Evolutionary conservation across 2,888 invertebrate species (phyloP).

Genomic region (Thereva unica): DNA sequence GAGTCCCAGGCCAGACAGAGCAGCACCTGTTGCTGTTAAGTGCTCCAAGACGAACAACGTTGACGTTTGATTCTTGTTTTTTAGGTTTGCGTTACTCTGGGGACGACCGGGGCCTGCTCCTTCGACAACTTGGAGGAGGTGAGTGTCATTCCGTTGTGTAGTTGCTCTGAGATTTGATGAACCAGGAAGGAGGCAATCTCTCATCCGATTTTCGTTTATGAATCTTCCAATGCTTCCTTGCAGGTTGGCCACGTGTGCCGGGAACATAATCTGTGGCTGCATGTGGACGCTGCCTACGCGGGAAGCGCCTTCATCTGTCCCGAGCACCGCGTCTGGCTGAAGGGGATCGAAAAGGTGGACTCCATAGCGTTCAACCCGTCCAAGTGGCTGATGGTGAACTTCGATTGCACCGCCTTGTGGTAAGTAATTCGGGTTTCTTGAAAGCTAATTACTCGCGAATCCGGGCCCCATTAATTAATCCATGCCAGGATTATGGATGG

Average conservation of each 20-base stretch:
- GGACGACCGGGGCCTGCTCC: constrained; percentile 95
- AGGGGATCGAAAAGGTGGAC: constrained; percentile 88
- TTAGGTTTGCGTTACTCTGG: constrained; percentile 92
- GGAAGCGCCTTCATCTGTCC: constrained; percentile 96
- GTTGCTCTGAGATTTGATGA: too few relatives aligned
- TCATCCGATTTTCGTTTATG: too few relatives aligned
- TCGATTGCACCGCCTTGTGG: constrained; percentile 99
- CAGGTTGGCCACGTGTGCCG: constrained; percentile 68
- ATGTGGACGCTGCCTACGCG: constrained; percentile 97
- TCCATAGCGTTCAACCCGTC: constrained; percentile 98
- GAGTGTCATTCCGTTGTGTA: constrained; percentile 41
- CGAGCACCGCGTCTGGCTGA: constrained; percentile 87
- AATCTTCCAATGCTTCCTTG: constrained; percentile 50
- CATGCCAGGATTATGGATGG: constrained; percentile 27
- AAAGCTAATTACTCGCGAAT: constrained; percentile 23
- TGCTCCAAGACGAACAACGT: not conserved
- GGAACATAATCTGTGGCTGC: constrained; percentile 88
- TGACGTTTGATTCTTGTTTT: constrained; percentile 42
- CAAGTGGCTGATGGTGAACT: constrained; percentile 99
- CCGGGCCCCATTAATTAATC: constrained; percentile 30
- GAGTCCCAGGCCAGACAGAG: not conserved
- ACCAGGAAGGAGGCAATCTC: too few relatives aligned
- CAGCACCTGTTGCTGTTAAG: constrained; percentile 33
- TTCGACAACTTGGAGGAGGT: constrained; percentile 82
- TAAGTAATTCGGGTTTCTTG: constrained; percentile 57